phyloP scores from a whole-genome alignment of 2,888 invertebrate genomes.

The Cantharis flavilabris region DNA sequence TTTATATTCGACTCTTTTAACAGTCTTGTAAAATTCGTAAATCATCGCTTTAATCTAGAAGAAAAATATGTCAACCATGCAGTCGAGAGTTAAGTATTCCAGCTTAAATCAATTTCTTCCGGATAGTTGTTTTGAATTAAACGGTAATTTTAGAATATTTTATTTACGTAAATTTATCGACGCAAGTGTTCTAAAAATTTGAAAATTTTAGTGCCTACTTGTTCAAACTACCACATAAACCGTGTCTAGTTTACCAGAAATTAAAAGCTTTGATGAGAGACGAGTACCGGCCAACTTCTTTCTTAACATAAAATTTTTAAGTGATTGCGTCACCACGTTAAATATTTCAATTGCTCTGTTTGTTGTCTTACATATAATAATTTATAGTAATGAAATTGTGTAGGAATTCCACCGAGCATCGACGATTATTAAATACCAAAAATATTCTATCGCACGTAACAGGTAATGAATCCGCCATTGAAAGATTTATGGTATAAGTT shows the following conservation, averaged over 20 bases:
- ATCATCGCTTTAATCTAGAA: background rate
- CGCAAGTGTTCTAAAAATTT: background rate
- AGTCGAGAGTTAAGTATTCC: background rate
- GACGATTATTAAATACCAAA: background rate
- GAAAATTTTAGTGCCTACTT: constrained; percentile 14
- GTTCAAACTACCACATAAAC: constrained; percentile 19
- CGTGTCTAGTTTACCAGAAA: constrained; percentile 19
- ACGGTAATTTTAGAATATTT: background rate
- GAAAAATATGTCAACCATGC: background rate
- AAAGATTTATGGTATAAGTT: background rate
- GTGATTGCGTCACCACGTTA: constrained; percentile 17
- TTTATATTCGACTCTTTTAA: background rate
- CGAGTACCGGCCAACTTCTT: constrained; percentile 10
- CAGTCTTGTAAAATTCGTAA: background rate
- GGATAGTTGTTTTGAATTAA: background rate
- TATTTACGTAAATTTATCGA: background rate
- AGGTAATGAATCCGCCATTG: background rate
- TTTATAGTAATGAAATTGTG: background rate
- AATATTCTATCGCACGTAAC: background rate
- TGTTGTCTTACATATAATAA: constrained; percentile 4
- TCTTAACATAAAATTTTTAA: constrained; percentile 16
- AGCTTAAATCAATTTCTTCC: background rate
- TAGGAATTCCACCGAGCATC: background rate
- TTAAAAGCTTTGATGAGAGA: constrained; percentile 23
- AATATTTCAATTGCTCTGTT: constrained; percentile 23